Conservation (phyloP, 2,113 vertebrate species). For the Crotalus viridis region DNA sequence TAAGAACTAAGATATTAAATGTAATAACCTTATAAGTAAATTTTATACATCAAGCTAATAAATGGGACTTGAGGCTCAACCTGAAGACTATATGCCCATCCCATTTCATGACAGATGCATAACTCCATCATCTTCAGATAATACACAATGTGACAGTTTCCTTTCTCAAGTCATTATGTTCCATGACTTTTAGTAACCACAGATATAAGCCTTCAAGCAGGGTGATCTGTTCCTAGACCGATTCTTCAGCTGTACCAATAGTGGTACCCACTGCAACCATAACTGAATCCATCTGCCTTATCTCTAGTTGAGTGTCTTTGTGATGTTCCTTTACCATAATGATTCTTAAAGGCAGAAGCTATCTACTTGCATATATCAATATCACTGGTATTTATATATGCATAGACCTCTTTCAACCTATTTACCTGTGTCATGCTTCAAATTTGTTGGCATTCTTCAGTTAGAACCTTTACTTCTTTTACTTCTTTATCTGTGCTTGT, state of each 20-base stretch:
- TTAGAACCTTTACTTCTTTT: background rate
- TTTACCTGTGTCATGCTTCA: background rate
- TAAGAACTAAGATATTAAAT: background rate
- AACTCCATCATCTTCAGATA: background rate
- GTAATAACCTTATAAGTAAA: background rate
- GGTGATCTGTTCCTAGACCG: background rate
- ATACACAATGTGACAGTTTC: background rate
- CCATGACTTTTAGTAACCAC: background rate
- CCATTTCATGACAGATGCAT: background rate
- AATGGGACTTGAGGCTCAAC: background rate
- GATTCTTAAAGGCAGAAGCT: background rate
- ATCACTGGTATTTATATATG: background rate
- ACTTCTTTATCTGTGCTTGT: background rate
- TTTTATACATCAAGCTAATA: background rate
- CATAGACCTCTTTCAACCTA: background rate
- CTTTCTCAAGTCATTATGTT: background rate
- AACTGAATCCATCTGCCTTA: background rate
- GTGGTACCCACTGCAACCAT: background rate
- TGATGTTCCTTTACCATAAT: background rate
- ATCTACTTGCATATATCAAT: background rate
- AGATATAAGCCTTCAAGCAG: background rate
- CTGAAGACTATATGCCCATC: background rate
- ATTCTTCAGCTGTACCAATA: background rate
- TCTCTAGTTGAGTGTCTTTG: background rate
- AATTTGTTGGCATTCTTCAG: background rate